Evolutionary conservation across 2,797 vertebrate genomes (phyloP).

Genomic region (Perodicticus potto): DNA sequence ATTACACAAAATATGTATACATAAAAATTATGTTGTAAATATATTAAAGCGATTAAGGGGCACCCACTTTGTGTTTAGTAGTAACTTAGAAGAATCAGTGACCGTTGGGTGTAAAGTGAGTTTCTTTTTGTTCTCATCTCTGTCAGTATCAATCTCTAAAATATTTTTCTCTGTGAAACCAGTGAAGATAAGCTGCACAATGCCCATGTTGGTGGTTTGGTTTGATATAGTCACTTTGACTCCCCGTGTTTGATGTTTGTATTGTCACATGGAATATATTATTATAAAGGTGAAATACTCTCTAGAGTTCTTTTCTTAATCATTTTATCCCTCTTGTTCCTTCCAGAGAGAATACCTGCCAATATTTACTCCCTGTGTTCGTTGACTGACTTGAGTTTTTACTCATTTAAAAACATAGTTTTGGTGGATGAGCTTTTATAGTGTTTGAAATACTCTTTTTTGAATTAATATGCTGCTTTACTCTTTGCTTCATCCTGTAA

Average conservation of each 20-base stretch:
- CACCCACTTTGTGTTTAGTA: neutral
- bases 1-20: neutral
- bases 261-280: constrained; percentile 26
- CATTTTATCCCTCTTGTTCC: constrained; percentile 13
- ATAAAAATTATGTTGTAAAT: constrained; percentile 35
- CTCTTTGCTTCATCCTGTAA: constrained; percentile 48
- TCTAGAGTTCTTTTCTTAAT: neutral
- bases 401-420: neutral
- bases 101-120: neutral
- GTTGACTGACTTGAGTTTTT: constrained; percentile 26
- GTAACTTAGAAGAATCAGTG: neutral
- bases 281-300: constrained; percentile 34
- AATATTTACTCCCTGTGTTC: constrained; percentile 23
- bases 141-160: neutral
- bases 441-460: constrained; percentile 44
- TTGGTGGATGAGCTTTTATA: neutral
- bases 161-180: constrained; percentile 23
- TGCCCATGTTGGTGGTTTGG: neutral
- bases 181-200: neutral
- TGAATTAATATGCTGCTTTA: neutral
- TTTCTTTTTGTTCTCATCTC: constrained; percentile 32
- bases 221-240: constrained; percentile 22
- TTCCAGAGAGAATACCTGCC: neutral
- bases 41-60: neutral
- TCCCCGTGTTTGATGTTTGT: constrained; percentile 57